Evolutionary conservation across 2,888 invertebrate genomes (phyloP), one percentile per base, ranked within the genome.

Genomic region (Cephus pygmeus): DNA sequence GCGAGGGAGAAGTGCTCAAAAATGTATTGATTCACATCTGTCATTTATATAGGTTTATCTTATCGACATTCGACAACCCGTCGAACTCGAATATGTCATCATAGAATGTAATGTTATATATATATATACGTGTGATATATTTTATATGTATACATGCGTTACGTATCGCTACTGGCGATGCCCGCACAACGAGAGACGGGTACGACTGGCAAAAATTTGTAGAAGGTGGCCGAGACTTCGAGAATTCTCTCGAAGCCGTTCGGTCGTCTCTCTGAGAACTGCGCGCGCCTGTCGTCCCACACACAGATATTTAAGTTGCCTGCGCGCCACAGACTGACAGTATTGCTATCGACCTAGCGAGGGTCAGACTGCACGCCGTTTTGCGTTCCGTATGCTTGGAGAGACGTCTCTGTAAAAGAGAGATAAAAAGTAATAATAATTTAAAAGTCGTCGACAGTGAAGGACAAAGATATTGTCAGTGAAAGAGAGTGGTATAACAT

Each of bases 221-320:
- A 71, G 71, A 69, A 69, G 71, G 31, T 71, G 68, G 56, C 36
- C n/a, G 86, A 86, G 84, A 68, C 68, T 85, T 86, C 85, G 85
- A 80, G 85, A 71, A 80, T n/a, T 11, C 76, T 83, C 85, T 85
- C 73, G 85, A 69, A 15, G 15, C 15, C 82, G 34, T 31, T 82
- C 83, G 80, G 76, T 1, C 40, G 73, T 71, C 75, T 73, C 68
- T 81, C 81, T 30, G 34, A 12, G 3, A 23, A 11, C 79, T 83
- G 77, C 73, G 30, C 36, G 23, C 33, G n/a, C 33, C 80, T 78
- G 75, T 69, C 12, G n/a, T 69, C 73, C 84, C 80, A 81, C 71
- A 71, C 71, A 12, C 31, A 82, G 83, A 84, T 84, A 86, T 85
- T 86, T 85, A 84, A 86, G 84, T 79, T 77, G 80, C 76, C 80